Conservation (phyloP, 2,888 invertebrate species). For the Pheosia gnoma region DNA sequence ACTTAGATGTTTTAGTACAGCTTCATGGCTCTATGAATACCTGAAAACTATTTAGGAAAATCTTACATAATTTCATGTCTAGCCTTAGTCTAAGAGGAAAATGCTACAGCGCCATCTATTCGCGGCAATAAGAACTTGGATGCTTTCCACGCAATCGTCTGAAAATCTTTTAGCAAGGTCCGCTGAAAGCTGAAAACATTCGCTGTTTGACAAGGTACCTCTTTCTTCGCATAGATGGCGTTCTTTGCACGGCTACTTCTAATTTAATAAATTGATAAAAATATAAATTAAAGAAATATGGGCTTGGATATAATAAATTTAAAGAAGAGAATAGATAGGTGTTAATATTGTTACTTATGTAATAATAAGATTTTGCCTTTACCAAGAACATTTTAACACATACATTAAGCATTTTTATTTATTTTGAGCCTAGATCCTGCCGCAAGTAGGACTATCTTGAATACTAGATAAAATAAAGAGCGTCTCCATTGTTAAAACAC, state of each 20-base stretch:
- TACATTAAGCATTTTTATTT: background rate
- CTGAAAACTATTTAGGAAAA: too few relatives aligned
- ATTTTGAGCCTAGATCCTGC: background rate
- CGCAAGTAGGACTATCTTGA: too few relatives aligned
- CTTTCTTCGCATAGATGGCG: conserved; percentile 32
- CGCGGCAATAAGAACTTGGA: conserved; percentile 30
- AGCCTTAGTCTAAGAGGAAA: background rate
- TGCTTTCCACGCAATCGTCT: conserved; percentile 21
- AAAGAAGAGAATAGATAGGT: too few relatives aligned
- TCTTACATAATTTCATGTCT: too few relatives aligned
- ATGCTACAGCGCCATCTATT: conserved; percentile 41
- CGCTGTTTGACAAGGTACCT: conserved; percentile 4
- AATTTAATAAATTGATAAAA: too few relatives aligned
- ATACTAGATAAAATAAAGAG: background rate
- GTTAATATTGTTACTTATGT: too few relatives aligned
- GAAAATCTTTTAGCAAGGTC: conserved; percentile 20
- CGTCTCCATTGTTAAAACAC: background rate
- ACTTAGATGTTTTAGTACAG: too few relatives aligned
- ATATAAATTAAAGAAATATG: background rate
- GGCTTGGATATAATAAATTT: too few relatives aligned
- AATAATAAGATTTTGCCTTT: too few relatives aligned
- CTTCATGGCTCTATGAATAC: too few relatives aligned
- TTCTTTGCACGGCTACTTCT: background rate
- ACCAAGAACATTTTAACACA: too few relatives aligned
- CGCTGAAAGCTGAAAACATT: conserved; percentile 17